Conservation (phyloP, 1,140 invertebrate genomes). For the Hypsibius dujardini region DNA sequence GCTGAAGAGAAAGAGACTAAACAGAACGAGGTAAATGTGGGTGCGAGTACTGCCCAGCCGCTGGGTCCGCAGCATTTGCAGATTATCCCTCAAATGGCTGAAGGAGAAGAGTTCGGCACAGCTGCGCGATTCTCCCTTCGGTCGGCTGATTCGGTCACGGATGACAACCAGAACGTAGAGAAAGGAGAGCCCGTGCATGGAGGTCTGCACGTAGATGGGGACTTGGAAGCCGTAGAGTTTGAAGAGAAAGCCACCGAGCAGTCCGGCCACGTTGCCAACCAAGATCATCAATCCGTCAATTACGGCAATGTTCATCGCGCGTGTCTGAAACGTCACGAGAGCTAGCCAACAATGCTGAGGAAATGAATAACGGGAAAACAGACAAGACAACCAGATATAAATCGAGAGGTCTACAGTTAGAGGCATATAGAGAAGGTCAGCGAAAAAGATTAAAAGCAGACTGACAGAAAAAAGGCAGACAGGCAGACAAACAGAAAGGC, state of each 20-base stretch:
- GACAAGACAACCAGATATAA: not conserved
- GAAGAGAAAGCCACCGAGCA: not conserved
- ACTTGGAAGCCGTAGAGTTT: not conserved
- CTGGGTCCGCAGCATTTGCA: not conserved
- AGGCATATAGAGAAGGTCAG: not conserved
- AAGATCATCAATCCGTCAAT: not conserved
- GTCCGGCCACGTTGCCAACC: not conserved
- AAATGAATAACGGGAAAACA: not conserved
- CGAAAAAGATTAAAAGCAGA: not conserved
- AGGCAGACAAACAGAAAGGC: too few species aligned
- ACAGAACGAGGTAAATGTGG: not conserved
- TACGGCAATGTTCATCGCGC: slow-evolving; percentile 1
- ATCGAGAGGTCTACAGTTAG: not conserved
- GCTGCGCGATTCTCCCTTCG: not conserved
- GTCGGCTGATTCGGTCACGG: not conserved
- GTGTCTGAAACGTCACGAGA: not conserved
- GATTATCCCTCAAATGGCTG: not conserved
- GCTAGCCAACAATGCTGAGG: not conserved
- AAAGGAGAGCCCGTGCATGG: not conserved
- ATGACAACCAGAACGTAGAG: not conserved
- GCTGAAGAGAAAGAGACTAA: not conserved
- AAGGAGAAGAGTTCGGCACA: not conserved
- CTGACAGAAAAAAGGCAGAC: not conserved
- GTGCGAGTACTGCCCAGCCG: slow-evolving; percentile 1
- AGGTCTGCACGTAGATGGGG: not conserved